Percentiles rank a stretch among this genome's conserved stretches.
Conservation (phyloP, 2,113 vertebrate species). For the Cacatua alba region DNA sequence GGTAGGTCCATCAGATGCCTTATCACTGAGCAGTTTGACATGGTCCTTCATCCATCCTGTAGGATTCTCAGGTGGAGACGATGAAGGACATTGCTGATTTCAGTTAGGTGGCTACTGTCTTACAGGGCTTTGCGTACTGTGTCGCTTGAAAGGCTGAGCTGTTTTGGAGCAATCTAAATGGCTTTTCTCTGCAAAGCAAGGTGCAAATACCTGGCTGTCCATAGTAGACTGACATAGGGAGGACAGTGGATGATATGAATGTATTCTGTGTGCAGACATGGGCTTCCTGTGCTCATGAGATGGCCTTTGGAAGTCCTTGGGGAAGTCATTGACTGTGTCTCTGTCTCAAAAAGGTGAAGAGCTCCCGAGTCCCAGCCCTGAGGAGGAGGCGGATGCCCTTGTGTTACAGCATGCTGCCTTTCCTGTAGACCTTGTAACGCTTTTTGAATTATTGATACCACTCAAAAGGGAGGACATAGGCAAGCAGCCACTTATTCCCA, state of each 20-base stretch:
- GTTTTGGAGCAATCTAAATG: neutral
- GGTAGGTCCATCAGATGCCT: neutral
- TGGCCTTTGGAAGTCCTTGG: neutral
- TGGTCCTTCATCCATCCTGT: neutral
- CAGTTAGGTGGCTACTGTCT: neutral
- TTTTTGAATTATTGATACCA: constrained; percentile 33
- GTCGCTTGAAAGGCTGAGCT: neutral
- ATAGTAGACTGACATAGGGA: neutral
- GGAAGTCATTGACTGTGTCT: neutral
- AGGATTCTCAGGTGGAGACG: neutral
- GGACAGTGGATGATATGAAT: neutral
- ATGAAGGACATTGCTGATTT: fast-evolving
- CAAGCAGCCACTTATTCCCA: neutral
- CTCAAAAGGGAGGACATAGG: neutral
- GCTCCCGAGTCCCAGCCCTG: fast-evolving
- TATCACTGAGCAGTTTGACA: neutral
- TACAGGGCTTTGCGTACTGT: neutral
- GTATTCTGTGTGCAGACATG: neutral
- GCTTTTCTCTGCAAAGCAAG: neutral
- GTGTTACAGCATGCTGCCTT: neutral
- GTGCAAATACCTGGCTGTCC: neutral
- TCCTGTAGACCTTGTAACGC: neutral
- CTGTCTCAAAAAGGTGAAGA: neutral
- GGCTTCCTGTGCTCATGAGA: neutral
- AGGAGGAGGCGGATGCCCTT: neutral